Base-by-base conservation (phyloP, 2,113 vertebrate genomes). In the Haliaeetus leucogaster region DNA sequence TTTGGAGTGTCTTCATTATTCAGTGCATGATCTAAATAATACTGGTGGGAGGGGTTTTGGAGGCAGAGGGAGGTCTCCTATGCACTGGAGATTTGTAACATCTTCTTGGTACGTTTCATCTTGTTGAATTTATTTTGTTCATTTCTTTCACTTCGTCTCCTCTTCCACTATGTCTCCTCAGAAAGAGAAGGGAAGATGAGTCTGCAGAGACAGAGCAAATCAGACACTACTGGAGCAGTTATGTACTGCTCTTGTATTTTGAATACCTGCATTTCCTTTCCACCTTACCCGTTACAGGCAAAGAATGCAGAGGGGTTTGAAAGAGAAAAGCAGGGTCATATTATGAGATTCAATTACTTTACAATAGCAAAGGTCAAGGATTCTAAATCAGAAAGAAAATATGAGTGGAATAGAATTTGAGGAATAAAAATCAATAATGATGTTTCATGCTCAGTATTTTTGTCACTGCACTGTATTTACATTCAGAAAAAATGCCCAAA, bases 281-380 rank as follows among this genome's bases (percentile, higher is more conserved):
- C 13, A 42, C 14, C 13, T 88, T 67, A 8, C 6, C 11, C 5
- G 3, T 86, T 0, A 0, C 11, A 90, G 27, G 36, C 13, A 86
- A 65, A 92, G 11, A 77, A 56, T 45, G 19, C 10, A 92, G 10
- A 40, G 0, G 5, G 15, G 9, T 11, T 66, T 73, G 59, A 83
- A 70, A 74, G 9, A 38, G 26, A 70, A 68, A 73, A 62, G 4
- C 5, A 71, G 18, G 6, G 5, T n/a, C 73, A 15, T 68, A 27
- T 80, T 56, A 58, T 8, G 16, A 45, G 30, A 47, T 52, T 7
- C 8, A 45, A 47, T 58, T 67, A 56, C 21, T 77, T 67, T 67
- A 53, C 23, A 81, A 38, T 7, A 67, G 5, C 16, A 52, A 56
- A 90, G 18, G 18, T 61, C 23, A 50, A 59, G 20, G 32, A 65